Evolutionary conservation across 2,797 vertebrate species (phyloP).

Genomic region (Falco naumanni): DNA sequence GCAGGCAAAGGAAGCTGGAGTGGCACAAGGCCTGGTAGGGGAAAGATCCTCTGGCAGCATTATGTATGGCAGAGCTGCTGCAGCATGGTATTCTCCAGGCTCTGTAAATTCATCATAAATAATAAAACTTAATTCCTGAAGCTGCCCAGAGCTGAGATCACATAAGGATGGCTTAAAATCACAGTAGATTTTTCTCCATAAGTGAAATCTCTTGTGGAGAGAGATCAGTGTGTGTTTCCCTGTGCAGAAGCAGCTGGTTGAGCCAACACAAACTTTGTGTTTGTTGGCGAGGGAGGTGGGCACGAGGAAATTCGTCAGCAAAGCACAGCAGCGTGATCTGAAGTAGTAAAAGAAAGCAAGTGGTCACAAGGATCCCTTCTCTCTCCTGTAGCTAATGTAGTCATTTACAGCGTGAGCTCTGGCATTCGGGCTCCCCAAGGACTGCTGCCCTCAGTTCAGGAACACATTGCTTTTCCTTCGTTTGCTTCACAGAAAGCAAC

Average conservation of each 20-base stretch:
- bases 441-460: not conserved
- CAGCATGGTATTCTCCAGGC: not conserved
- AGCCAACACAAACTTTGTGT: not conserved
- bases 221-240: not conserved
- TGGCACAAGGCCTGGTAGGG: too few species aligned
- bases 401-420: not conserved
- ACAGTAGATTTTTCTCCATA: not conserved
- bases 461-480: conserved; percentile 12
- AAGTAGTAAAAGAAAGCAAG: not conserved
- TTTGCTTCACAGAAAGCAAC: not conserved
- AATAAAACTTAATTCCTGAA: not conserved
- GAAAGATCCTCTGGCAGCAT: not conserved
- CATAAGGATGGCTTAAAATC: not conserved
- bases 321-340: not conserved
- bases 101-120: not conserved
- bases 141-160: not conserved
- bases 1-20: not conserved
- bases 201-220: not conserved
- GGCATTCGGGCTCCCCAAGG: not conserved
- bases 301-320: not conserved
- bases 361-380: not conserved
- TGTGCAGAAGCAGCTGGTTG: not conserved
- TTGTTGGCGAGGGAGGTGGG: not conserved
- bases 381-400: not conserved
- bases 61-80: not conserved